A percentile compares a stretch with the other conserved stretches of the same genome.
Conservation (phyloP, 2,797 vertebrate genomes). For the Anisognathus igniventris region DNA sequence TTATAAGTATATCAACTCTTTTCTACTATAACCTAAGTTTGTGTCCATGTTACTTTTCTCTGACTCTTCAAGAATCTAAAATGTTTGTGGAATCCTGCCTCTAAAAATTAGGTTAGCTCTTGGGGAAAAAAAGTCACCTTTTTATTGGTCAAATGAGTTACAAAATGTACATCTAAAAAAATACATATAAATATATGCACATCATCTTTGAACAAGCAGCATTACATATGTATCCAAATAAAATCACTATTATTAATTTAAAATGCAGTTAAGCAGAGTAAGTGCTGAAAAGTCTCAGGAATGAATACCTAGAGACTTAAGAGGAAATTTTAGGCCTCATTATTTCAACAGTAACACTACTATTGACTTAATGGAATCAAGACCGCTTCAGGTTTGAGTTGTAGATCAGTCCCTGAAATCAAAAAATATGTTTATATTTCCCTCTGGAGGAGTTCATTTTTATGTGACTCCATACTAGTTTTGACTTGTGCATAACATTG, state of each 20-base stretch:
- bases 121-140: not conserved
- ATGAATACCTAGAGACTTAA: not conserved
- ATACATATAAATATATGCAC: accelerated
- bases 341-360: not conserved
- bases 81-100: not conserved
- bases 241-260: not conserved
- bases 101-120: not conserved
- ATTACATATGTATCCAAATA: not conserved
- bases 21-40: not conserved
- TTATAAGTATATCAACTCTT: not conserved
- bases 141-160: not conserved
- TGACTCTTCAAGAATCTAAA: not conserved
- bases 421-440: not conserved
- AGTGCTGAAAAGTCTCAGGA: not conserved
- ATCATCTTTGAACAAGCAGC: not conserved
- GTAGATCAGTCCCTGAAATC: not conserved
- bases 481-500: not conserved
- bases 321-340: not conserved
- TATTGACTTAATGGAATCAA: not conserved
- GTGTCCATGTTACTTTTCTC: not conserved
- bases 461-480: not conserved
- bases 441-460: not conserved
- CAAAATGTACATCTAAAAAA: not conserved
- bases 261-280: not conserved
- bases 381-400: not conserved